Base-by-base conservation (phyloP, 2,797 vertebrate species). In the Zenarchopterus dispar region DNA sequence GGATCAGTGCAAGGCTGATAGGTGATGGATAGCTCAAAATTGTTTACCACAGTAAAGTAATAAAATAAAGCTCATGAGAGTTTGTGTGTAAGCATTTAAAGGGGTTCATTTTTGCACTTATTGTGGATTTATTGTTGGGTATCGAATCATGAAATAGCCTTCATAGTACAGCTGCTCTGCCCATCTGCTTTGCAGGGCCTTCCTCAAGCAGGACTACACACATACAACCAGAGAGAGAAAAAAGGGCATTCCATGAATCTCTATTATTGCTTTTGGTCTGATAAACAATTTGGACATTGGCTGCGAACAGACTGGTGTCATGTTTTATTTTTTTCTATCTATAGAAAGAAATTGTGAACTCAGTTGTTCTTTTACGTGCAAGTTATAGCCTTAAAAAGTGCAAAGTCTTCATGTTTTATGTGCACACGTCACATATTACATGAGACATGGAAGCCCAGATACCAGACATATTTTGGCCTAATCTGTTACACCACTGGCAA, bases 61-160 rank as follows among this genome's bases (percentile, higher is more conserved):
- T 60, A 54, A 13, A 54, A 33, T 49, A 47, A 76, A 56, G 62
- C 55, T 39, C 31, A 50, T 26, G 26, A 73, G 51, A 24, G 67
- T 49, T 56, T 70, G 65, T 24, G 54, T 41, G 75, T 64, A 78
- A 49, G 49, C 54, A 13, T 78, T 63, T 59, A 9, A 41, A 42
- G 78, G 78, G 57, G 68, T 24, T 74, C 59, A 69, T 77, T 82
- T 82, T 80, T 78, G 59, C 61, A 70, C 88, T 73, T 73, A 76
- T 67, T 75, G 26, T 53, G 58, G 65, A 87, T 88, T 84, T 82
- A 81, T 82, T 67, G 84, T 78, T 75, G 75, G 63, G 79, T 87
- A 85, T 82, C 78, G 49, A 87, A 56, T 82, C 84, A 84, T 85
- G 80, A 88, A 87, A 88, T 82, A 77, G 79, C 72, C 62, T 80